Evolutionary conservation across 2,797 vertebrate genomes (phyloP).

Genomic region (Bradypodion pumilum): DNA sequence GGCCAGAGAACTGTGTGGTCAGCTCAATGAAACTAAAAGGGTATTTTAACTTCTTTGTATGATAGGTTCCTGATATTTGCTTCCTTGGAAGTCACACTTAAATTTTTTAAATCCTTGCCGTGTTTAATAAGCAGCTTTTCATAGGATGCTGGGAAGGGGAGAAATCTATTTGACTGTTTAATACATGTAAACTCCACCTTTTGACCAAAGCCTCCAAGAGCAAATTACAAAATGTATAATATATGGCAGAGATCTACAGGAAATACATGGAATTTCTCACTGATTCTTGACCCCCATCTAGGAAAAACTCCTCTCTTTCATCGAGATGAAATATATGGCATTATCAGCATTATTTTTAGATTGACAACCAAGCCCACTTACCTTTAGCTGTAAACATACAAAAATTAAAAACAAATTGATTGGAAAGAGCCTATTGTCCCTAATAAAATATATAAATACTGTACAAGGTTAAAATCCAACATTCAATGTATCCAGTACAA

Average conservation of each 20-base stretch:
- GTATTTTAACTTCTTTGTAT: not conserved
- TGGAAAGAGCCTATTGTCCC: not conserved
- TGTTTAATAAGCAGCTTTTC: not conserved
- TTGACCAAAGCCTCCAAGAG: too few species aligned
- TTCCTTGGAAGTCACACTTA: not conserved
- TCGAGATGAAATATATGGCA: slow-evolving; percentile 44
- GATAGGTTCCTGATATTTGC: not conserved
- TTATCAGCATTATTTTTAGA: not conserved
- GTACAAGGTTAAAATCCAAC: too few species aligned
- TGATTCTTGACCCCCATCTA: not conserved
- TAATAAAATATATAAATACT: slow-evolving; percentile 50
- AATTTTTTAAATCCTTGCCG: not conserved
- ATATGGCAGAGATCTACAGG: not conserved
- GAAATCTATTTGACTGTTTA: too few species aligned
- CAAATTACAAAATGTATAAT: too few species aligned
- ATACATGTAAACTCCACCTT: too few species aligned
- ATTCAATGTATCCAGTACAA: too few species aligned
- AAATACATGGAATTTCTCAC: not conserved
- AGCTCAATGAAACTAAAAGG: not conserved
- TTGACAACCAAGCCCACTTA: not conserved
- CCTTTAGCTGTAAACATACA: not conserved
- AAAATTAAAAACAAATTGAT: not conserved
- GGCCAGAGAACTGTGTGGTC: not conserved
- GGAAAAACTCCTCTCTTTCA: not conserved
- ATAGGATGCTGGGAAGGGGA: not conserved